Conservation (phyloP, 2,888 invertebrate genomes). For the Anthophora plumipes region DNA sequence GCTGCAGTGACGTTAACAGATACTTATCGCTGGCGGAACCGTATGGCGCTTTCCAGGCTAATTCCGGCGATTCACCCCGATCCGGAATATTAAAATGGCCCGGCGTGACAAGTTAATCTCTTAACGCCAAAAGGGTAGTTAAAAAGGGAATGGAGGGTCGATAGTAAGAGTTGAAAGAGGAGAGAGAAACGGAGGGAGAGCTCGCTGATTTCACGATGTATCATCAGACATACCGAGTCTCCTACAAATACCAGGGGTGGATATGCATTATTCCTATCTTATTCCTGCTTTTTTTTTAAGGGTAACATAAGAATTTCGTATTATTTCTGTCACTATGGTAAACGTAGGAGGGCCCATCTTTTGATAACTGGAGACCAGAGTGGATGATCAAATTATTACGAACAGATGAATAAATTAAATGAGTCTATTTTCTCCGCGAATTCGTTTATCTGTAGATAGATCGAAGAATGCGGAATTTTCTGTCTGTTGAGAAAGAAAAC, state of each 20-base stretch:
- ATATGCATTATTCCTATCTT: slow-evolving; percentile 36
- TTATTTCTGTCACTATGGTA: slow-evolving; percentile 7
- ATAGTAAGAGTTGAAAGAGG: slow-evolving; percentile 66
- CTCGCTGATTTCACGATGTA: slow-evolving; percentile 68
- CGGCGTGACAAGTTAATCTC: slow-evolving; percentile 79
- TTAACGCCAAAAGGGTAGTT: slow-evolving; percentile 73
- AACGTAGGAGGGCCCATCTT: neutral
- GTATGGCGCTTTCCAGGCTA: slow-evolving; percentile 66
- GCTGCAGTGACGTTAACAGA: slow-evolving; percentile 67
- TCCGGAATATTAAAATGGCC: slow-evolving; percentile 77
- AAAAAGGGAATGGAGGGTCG: slow-evolving; percentile 54
- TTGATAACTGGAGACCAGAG: no score
- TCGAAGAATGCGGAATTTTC: no score
- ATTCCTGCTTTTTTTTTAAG: neutral
- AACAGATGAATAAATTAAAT: no score
- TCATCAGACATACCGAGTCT: slow-evolving; percentile 66
- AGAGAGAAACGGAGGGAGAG: slow-evolving; percentile 48
- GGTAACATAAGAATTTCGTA: slow-evolving; percentile 29
- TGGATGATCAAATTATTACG: no score
- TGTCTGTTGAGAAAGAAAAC: no score
- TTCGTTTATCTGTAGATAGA: no score
- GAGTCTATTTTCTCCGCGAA: no score
- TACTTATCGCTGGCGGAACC: slow-evolving; percentile 66
- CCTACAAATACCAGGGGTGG: slow-evolving; percentile 69
- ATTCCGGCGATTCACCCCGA: slow-evolving; percentile 71